Base-by-base conservation (phyloP, 2,797 vertebrate genomes). In the Enteromius trimaculatus region DNA sequence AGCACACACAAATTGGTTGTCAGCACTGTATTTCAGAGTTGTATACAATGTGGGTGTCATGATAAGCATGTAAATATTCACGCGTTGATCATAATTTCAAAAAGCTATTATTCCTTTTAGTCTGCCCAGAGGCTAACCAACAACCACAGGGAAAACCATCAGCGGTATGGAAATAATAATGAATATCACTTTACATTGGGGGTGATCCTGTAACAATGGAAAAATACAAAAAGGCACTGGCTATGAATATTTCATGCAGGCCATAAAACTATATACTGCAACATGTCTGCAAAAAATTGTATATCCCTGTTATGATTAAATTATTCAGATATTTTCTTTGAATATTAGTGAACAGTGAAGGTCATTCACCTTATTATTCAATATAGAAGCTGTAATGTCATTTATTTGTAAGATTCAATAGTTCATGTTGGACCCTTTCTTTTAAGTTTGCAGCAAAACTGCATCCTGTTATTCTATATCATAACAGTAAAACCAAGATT, bases 51-150 rank as follows among this genome's bases (percentile, higher is more conserved):
- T 39, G 76, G 60, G 49, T 44, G 49, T 58, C 72, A 42, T 65
- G 31, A 82, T 75, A n/a, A 13, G 16, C 70, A 75, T 55, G 23
- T 68, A 42, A 66, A 76, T 75, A 76, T 39, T 53, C 60, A 76
- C 55, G 34, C 75, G 80, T 66, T 76, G 58, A 31, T 64, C 19
- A 76, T 66, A 55, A 10, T 55, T 26, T 82, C 60, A 75, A 76
- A 66, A 42, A 82, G 47, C 44, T 4, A 66, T 82, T 53, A 66
- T 82, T 55, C 55, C 39, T 44, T 66, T 66, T 10, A 44, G 11
- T 4, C 44, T 14, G 13, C 31, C 58, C 23, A 65, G n/a, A 75
- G 44, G 70, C 44, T 4, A 65, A 65, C 16, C 23, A 70, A 29
- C 23, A 13, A 71, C 21, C 66, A 80, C 1, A 5, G 47, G 42